Conservation (phyloP, 1,140 invertebrate species). For the Formica selysi region DNA sequence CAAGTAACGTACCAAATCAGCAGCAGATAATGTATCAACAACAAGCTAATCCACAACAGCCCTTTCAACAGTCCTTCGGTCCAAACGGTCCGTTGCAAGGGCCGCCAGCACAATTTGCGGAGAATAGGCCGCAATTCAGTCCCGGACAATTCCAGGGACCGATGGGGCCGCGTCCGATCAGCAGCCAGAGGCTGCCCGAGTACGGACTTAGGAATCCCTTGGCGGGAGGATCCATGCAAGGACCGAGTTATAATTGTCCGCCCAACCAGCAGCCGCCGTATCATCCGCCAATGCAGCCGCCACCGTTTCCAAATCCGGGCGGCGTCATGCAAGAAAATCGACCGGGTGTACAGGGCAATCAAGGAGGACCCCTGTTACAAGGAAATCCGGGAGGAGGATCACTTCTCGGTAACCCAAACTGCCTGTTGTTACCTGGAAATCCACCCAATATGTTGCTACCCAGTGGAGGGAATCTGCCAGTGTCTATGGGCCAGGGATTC, state of each 20-base stretch:
- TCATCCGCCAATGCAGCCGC: constrained; percentile 69
- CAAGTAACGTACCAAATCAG: constrained; percentile 74
- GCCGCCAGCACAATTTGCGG: constrained; percentile 68
- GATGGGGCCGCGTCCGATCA: constrained; percentile 57
- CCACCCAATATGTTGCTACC: constrained; percentile 36
- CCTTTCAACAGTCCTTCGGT: constrained; percentile 67
- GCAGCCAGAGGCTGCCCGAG: constrained; percentile 68
- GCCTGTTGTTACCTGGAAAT: constrained; percentile 56
- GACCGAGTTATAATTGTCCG: constrained; percentile 75
- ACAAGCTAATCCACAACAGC: constrained; percentile 72
- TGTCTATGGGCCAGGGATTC: constrained; percentile 73
- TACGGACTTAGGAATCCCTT: constrained; percentile 72
- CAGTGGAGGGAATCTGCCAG: constrained; percentile 66
- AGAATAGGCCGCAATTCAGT: constrained; percentile 72
- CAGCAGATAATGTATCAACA: constrained; percentile 78
- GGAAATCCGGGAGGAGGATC: constrained; percentile 68
- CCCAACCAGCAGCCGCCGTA: constrained; percentile 77
- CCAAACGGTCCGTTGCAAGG: constrained; percentile 73
- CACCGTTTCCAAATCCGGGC: constrained; percentile 63
- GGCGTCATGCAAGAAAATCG: constrained; percentile 65
- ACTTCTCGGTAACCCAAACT: constrained; percentile 70
- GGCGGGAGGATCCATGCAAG: constrained; percentile 45
- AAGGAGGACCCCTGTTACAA: constrained; percentile 75
- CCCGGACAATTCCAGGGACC: constrained; percentile 75
- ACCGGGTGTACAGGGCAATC: constrained; percentile 69